A percentile compares a stretch with the other conserved stretches of the same genome.
phyloP scores from a whole-genome alignment of 2,888 invertebrate species.

The Reticulitermes lucifugus region DNA sequence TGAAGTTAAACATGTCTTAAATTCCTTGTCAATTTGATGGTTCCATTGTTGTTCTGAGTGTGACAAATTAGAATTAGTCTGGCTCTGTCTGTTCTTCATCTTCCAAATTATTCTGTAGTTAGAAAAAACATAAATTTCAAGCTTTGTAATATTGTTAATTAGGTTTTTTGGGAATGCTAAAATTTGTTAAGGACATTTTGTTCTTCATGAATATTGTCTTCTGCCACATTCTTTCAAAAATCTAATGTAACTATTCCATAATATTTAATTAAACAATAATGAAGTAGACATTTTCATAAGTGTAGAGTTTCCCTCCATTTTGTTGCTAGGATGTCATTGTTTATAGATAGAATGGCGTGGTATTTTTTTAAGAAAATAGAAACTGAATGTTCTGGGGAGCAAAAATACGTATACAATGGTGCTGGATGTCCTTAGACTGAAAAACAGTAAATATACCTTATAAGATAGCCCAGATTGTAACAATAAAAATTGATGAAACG shows the following conservation, averaged over 20 bases:
- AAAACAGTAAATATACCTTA: constrained; percentile 35
- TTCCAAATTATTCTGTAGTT: constrained; percentile 15
- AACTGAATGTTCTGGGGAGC: constrained; percentile 39
- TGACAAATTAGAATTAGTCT: constrained; percentile 30
- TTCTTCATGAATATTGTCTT: not conserved
- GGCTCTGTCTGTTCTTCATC: not conserved
- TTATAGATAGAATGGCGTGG: constrained; percentile 36
- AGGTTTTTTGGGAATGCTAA: not conserved
- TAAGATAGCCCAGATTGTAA: constrained; percentile 36
- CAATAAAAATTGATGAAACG: constrained; percentile 39
- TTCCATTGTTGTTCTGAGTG: constrained; percentile 24
- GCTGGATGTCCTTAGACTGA: constrained; percentile 42
- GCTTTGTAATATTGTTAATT: constrained; percentile 1
- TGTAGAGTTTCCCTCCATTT: constrained; percentile 7
- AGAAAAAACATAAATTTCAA: constrained; percentile 1
- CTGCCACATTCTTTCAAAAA: constrained; percentile 15
- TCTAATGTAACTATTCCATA: constrained; percentile 7
- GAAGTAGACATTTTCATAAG: not conserved
- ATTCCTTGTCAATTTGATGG: constrained; percentile 23
- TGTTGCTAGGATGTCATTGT: constrained; percentile 37
- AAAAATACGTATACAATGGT: constrained; percentile 43
- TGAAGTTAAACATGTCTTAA: not conserved
- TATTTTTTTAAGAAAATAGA: constrained; percentile 42
- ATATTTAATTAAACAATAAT: not conserved
- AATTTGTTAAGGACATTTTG: not conserved